Evolutionary conservation across 2,888 invertebrate genomes (phyloP), one percentile per base, ranked within the genome.

Genomic region (Petrophora chlorosata): DNA sequence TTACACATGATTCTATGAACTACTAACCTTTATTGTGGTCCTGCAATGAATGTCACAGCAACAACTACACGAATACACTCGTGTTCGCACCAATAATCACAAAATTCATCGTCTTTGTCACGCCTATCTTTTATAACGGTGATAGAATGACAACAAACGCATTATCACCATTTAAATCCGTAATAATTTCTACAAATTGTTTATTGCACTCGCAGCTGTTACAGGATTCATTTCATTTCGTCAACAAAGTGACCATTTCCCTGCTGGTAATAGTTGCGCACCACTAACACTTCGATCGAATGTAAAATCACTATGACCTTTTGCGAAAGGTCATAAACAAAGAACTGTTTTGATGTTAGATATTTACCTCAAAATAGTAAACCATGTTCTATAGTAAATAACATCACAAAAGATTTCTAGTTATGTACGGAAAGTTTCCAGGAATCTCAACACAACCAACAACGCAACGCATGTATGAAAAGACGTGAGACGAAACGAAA

Each of bases 41-140:
- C 35, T 12, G 17, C 12, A 35, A 29, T 22, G 14, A 14, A 36
- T 16, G n/a, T 30, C 28, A 9, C 17, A 29, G 19, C n/a, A 10
- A 5, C 9, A 32, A 38, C 22, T 32, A 39, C 28, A 22, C 28
- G 5, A 13, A 36, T 32, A 14, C 56, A 53, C 48, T 42, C 22
- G 29, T 32, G n/a, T 47, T 23, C 39, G 57, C 62, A 60, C 65
- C 53, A 62, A 66, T 57, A 67, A 55, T 67, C 56, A 43, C 66
- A 61, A 57, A 61, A 69, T 51, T 65, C 82, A 83, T 76, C 59
- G 66, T 78, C 61, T 59, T 63, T 61, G 55, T 46, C 59, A 67
- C 58, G 54, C 65, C 70, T 75, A 75, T 72, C 71, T 80, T 73
- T 74, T 73, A 59, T 70, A 78, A 67, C 71, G 63, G 51, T 73